Evolutionary conservation across 2,797 vertebrate genomes (phyloP).

Genomic region (Rhyacichthys aspro): DNA sequence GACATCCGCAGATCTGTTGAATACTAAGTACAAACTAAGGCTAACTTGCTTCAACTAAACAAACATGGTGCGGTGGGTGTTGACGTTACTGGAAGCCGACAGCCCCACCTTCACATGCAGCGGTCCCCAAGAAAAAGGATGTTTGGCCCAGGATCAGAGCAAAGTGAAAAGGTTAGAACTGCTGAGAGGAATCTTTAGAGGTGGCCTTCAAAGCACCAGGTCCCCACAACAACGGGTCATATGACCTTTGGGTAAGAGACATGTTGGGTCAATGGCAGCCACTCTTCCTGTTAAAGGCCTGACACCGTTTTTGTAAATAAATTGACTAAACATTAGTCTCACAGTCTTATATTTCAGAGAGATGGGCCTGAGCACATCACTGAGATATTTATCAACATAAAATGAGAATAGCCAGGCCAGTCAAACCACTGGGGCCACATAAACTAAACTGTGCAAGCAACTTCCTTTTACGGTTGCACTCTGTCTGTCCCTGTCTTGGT

Average conservation of each 20-base stretch:
- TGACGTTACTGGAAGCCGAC: constrained; percentile 58
- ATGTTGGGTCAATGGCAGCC: constrained; percentile 55
- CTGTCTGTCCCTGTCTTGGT: constrained; percentile 24
- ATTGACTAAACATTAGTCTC: constrained; percentile 9
- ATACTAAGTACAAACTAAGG: constrained; percentile 50
- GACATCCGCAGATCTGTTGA: constrained; percentile 37
- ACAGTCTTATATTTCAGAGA: not conserved
- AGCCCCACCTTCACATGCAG: constrained; percentile 56
- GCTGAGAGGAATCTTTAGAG: constrained; percentile 79
- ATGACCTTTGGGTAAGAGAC: constrained; percentile 74
- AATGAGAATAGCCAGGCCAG: constrained; percentile 65
- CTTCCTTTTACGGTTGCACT: constrained; percentile 70
- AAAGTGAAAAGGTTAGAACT: constrained; percentile 81
- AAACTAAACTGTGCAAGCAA: constrained; percentile 57
- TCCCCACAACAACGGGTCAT: constrained; percentile 72
- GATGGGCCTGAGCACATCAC: constrained; percentile 11
- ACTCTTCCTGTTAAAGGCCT: constrained; percentile 45
- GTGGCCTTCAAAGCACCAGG: constrained; percentile 77
- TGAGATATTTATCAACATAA: constrained; percentile 41
- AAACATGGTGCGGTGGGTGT: constrained; percentile 57
- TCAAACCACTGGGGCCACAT: constrained; percentile 36
- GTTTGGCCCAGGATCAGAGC: constrained; percentile 75
- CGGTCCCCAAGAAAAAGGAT: constrained; percentile 34
- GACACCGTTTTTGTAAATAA: constrained; percentile 39
- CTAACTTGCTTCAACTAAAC: constrained; percentile 58